Evolutionary conservation across 2,113 vertebrate genomes (phyloP), one percentile per base, ranked within the genome.

Genomic region (Ciconia boyciana): DNA sequence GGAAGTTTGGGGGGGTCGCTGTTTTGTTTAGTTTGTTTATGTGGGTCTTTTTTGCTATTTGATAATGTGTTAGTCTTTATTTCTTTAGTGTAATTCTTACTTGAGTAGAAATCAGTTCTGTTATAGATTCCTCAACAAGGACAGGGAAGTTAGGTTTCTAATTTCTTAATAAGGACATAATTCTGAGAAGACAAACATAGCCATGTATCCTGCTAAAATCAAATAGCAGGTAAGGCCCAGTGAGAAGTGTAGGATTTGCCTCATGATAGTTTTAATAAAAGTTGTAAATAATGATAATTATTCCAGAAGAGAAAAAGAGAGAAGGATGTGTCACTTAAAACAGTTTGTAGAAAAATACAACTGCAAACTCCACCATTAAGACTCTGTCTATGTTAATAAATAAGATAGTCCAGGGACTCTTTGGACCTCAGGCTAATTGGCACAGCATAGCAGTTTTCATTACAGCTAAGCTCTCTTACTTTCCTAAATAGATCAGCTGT

Each of bases 391-490:
- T 52, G 57, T 34, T 60, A 90, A 65, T 80, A 96, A 90, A 76
- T 88, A 76, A 90, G 36, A 55, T 13, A 69, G 16, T 57, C 44
- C 44, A 76, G 58, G 71, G 51, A 83, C 24, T 57, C 41, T 80
- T 76, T 87, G 83, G 41, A 81, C 46, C 41, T 91, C 64, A 57
- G 49, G 72, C 76, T 89, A 94, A 77, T 57, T 93, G 89, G 41
- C 87, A 69, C 9, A 87, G 10, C 13, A 60, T 74, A 71, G 8
- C n/a, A 48, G 11, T 52, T 88, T 93, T 88, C 43, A 62, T 91
- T 41, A 43, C n/a, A 69, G 19, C 34, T 94, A 61, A 82, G 36
- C 5, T 69, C 51, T 83, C 14, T 87, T 91, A 68, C 36, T 6
- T 41, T 91, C 26, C 26, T 93, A 55, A 90, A 80, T 22, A 96